phyloP scores from a whole-genome alignment of 2,797 vertebrate species.

The Ctenopoma multispine region DNA sequence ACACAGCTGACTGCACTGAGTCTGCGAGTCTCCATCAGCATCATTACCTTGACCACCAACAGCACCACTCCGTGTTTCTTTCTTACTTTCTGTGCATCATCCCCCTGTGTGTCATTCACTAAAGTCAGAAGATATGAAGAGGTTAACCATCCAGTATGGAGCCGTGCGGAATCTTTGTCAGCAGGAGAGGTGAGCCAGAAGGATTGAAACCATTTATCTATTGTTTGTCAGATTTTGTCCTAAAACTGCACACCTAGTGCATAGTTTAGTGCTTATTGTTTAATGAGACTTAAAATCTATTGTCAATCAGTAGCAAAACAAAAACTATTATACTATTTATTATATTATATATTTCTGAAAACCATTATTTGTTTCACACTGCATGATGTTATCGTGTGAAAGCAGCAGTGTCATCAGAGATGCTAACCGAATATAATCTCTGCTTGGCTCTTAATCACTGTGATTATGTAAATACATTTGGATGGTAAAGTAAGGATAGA shows the following conservation, averaged over 20 bases:
- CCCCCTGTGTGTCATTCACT: neutral
- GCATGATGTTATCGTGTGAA: neutral
- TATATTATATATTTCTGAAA: too few relatives aligned
- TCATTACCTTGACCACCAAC: constrained; percentile 22
- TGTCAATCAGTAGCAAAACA: neutral
- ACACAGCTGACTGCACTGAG: constrained; percentile 44
- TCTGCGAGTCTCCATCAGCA: constrained; percentile 31
- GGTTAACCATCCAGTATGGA: constrained; percentile 13
- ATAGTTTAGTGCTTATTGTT: too few relatives aligned
- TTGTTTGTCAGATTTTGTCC: neutral
- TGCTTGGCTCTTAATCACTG: constrained; percentile 23
- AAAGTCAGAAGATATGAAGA: neutral
- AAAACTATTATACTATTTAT: neutral
- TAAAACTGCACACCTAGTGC: neutral
- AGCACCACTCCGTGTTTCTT: constrained; percentile 16
- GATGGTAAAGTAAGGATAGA: neutral
- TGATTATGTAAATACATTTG: constrained; percentile 44
- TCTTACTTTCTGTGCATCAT: constrained; percentile 8
- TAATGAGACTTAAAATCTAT: neutral
- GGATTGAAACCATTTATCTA: neutral
- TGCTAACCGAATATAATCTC: constrained; percentile 17
- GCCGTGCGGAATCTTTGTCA: neutral
- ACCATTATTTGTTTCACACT: neutral
- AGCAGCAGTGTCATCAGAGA: neutral
- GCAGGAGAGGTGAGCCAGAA: constrained; percentile 41